Evolutionary conservation across 2,888 invertebrate species (phyloP).

Genomic region (Eupithecia subfuscata): DNA sequence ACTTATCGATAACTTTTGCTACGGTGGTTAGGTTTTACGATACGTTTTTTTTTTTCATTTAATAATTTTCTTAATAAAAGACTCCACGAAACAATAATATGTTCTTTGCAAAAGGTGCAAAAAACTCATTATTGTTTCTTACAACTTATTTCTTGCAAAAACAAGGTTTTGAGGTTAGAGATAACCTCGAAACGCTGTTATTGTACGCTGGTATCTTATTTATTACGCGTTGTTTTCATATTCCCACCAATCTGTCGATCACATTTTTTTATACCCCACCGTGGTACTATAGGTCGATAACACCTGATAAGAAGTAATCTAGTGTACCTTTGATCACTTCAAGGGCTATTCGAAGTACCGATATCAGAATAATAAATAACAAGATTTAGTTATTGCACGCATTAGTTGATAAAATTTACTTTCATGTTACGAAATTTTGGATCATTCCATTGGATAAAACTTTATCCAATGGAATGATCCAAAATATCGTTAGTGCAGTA

Average conservation of each 20-base stretch:
- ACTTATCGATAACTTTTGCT: not conserved
- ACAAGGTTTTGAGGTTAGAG: conserved; percentile 12
- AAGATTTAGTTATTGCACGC: not conserved
- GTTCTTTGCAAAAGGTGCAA: not conserved
- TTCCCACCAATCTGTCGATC: conserved; percentile 25
- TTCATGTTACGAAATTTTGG: too few species aligned
- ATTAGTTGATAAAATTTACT: too few species aligned
- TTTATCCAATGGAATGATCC: too few species aligned
- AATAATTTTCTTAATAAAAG: not conserved
- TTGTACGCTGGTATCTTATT: conserved; percentile 3
- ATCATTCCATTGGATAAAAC: too few species aligned
- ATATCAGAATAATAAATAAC: conserved; percentile 3
- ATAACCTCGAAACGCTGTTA: conserved; percentile 16
- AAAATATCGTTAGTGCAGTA: too few species aligned
- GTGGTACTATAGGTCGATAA: not conserved
- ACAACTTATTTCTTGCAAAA: not conserved
- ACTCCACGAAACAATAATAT: not conserved
- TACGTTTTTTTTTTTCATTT: not conserved
- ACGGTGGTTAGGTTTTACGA: not conserved
- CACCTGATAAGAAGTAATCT: conserved; percentile 24
- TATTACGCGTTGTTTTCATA: conserved; percentile 22
- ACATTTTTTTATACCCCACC: conserved; percentile 28
- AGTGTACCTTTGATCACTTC: conserved; percentile 40
- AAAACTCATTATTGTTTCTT: too few species aligned
- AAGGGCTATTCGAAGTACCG: conserved; percentile 42